Evolutionary conservation across 2,888 invertebrate species (phyloP).

Genomic region (Ormyrus thymus): DNA sequence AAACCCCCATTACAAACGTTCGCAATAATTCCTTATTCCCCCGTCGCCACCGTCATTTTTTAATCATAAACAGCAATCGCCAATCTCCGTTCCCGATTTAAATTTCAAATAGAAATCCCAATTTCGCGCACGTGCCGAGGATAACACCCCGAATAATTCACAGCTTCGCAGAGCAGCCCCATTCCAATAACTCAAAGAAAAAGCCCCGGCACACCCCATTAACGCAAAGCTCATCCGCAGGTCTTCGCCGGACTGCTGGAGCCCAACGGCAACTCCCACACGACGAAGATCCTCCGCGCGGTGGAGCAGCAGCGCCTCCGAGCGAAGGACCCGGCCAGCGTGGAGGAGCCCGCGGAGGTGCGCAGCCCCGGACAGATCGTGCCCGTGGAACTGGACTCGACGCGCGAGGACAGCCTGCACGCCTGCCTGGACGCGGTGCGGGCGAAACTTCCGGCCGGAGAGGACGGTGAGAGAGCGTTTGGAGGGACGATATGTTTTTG

Average conservation of each 20-base stretch:
- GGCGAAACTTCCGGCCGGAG: slow-evolving; percentile 87
- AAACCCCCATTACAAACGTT: no score
- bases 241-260: slow-evolving; percentile 85
- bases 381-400: slow-evolving; percentile 86
- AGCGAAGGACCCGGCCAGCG: slow-evolving; percentile 73
- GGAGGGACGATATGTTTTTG: no score
- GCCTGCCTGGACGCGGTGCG: slow-evolving; percentile 87
- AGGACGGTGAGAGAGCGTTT: slow-evolving; percentile 83
- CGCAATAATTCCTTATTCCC: no score
- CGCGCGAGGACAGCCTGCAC: slow-evolving; percentile 85
- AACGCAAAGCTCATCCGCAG: slow-evolving; percentile 52
- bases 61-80: no score
- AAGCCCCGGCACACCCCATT: no score
- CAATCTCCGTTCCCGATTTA: no score
- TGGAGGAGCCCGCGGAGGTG: slow-evolving; percentile 74
- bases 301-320: slow-evolving; percentile 78
- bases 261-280: slow-evolving; percentile 77
- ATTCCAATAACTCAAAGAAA: no score
- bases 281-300: slow-evolving; percentile 79
- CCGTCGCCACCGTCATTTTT: no score
- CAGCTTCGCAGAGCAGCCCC: no score
- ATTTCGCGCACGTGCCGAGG: no score
- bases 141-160: no score
- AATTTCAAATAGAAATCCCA: no score
- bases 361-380: slow-evolving; percentile 78